Conservation (phyloP, 2,888 invertebrate species). For the Drosophila paracracens region DNA sequence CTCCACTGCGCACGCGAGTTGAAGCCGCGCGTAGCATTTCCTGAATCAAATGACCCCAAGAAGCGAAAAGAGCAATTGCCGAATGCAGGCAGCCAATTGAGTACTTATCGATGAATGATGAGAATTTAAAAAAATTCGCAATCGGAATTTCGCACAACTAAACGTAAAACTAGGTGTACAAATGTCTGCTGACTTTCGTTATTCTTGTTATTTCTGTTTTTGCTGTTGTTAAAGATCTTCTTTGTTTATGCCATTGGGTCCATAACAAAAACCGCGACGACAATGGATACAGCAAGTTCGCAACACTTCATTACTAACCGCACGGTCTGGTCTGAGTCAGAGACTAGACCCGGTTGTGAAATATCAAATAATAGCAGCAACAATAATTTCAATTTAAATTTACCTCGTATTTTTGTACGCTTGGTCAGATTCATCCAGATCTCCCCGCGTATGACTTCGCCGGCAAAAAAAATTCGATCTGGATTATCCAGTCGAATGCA, state of each 20-base stretch:
- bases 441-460: constrained; percentile 83
- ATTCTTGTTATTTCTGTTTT: constrained; percentile 34
- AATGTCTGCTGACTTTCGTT: constrained; percentile 35
- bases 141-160: constrained; percentile 19
- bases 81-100: constrained; percentile 53
- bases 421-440: constrained; percentile 83
- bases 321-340: constrained; percentile 56
- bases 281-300: constrained; percentile 45
- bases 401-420: constrained; percentile 84
- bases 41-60: constrained; percentile 68
- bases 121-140: constrained; percentile 57
- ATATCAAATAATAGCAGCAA: constrained; percentile 24
- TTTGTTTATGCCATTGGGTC: constrained; percentile 74
- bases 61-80: constrained; percentile 41
- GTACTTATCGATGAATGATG: constrained; percentile 66
- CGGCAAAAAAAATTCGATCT: constrained; percentile 82
- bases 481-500: constrained; percentile 84
- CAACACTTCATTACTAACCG: constrained; percentile 39
- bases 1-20: constrained; percentile 5
- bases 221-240: constrained; percentile 51
- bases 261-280: constrained; percentile 60
- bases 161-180: constrained; percentile 28
- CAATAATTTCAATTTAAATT: constrained; percentile 50
- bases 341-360: constrained; percentile 49
- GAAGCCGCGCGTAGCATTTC: constrained; percentile 63